Conservation (phyloP, 2,888 invertebrate genomes). For the Plebejus anna region DNA sequence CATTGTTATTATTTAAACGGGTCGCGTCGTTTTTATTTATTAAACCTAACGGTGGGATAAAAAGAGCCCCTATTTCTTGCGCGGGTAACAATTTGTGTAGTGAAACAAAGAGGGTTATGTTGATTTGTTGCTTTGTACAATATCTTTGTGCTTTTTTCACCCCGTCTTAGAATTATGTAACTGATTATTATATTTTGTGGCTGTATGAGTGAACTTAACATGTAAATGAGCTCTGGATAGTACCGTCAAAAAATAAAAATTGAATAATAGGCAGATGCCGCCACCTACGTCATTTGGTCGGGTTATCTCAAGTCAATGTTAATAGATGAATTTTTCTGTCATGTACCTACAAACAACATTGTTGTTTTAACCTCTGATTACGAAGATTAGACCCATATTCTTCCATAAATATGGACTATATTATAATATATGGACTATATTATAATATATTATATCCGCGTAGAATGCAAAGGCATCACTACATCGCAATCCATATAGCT, state of each 20-base stretch:
- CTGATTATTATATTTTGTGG: background rate
- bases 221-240: background rate
- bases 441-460: no score
- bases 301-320: no score
- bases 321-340: no score
- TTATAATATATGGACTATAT: no score
- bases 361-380: no score
- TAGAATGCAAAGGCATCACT: background rate
- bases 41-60: constrained; percentile 5
- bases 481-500: background rate
- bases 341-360: no score
- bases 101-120: constrained; percentile 20
- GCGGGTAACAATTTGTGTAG: constrained; percentile 27
- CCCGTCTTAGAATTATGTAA: background rate
- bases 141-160: background rate
- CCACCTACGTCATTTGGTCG: no score
- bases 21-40: constrained; percentile 18
- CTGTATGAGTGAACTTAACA: background rate
- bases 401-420: no score
- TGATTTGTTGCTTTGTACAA: constrained; percentile 22
- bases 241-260: background rate
- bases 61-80: constrained; percentile 20
- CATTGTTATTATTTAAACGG: constrained; percentile 25
- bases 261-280: background rate
- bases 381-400: no score